Evolutionary conservation across 2,888 invertebrate genomes (phyloP).

Genomic region (Netelia fuscicornis): DNA sequence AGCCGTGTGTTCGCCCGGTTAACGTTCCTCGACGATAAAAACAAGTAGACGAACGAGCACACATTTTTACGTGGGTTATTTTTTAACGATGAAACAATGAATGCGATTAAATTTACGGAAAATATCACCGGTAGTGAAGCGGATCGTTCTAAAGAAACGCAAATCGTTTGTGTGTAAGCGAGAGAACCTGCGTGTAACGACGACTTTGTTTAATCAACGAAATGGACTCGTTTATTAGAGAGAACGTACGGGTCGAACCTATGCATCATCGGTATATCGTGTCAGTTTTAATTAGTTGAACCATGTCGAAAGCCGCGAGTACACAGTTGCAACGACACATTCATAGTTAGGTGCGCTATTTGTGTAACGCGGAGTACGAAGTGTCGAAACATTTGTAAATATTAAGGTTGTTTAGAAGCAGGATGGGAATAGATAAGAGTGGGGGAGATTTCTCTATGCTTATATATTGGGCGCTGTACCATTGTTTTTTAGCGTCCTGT

Average conservation of each 20-base stretch:
- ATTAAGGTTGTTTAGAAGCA: too few species aligned
- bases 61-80: not conserved
- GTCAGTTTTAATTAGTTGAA: conserved; percentile 50
- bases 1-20: too few species aligned
- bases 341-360: not conserved
- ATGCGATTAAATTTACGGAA: not conserved
- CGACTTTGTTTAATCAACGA: not conserved
- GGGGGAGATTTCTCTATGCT: too few species aligned
- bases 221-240: not conserved
- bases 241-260: conserved; percentile 18
- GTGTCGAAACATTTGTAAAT: not conserved
- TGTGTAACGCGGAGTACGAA: not conserved
- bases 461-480: too few species aligned
- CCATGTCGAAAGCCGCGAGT: conserved; percentile 10
- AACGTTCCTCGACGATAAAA: too few species aligned
- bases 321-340: not conserved
- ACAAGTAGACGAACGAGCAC: too few species aligned
- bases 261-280: conserved; percentile 38
- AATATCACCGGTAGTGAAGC: too few species aligned
- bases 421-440: too few species aligned
- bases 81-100: not conserved
- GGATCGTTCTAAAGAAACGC: too few species aligned
- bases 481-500: too few species aligned
- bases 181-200: not conserved
- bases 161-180: too few species aligned